Conservation (phyloP, 2,797 vertebrate genomes). For the Bufotes viridis region DNA sequence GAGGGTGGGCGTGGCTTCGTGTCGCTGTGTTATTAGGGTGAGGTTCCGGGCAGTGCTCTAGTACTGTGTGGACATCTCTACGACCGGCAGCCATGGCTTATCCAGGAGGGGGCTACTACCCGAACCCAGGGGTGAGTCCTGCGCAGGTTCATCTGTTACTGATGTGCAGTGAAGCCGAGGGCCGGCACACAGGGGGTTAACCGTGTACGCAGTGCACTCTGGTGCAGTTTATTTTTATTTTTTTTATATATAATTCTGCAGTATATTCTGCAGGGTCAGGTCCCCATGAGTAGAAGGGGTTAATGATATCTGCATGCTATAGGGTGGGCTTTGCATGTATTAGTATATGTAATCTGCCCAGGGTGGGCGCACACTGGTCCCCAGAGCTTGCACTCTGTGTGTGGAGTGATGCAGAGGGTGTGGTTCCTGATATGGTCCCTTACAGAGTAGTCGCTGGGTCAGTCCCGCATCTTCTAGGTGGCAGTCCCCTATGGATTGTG, state of each 20-base stretch:
- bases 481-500: too few relatives aligned
- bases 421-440: neutral
- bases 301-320: neutral
- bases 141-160: neutral
- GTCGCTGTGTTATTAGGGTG: neutral
- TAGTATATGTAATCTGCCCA: neutral
- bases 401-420: neutral
- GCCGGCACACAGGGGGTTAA: too few relatives aligned
- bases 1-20: neutral
- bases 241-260: too few relatives aligned
- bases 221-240: too few relatives aligned
- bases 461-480: neutral
- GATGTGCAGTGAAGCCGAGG: too few relatives aligned
- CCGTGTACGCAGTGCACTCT: too few relatives aligned
- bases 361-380: neutral
- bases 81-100: slow-evolving; percentile 44
- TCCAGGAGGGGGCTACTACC: slow-evolving; percentile 48
- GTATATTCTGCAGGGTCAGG: too few relatives aligned
- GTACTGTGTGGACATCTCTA: neutral
- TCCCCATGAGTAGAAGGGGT: neutral
- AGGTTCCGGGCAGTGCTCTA: slow-evolving; percentile 2
- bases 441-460: neutral
- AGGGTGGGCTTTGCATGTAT: neutral
- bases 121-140: slow-evolving; percentile 34
- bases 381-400: neutral